These are phyloP conservation scores for Propithecus deckenii DNA, from an alignment of 2,797 vertebrate genomes.

Conservation along the genomic window DNA sequence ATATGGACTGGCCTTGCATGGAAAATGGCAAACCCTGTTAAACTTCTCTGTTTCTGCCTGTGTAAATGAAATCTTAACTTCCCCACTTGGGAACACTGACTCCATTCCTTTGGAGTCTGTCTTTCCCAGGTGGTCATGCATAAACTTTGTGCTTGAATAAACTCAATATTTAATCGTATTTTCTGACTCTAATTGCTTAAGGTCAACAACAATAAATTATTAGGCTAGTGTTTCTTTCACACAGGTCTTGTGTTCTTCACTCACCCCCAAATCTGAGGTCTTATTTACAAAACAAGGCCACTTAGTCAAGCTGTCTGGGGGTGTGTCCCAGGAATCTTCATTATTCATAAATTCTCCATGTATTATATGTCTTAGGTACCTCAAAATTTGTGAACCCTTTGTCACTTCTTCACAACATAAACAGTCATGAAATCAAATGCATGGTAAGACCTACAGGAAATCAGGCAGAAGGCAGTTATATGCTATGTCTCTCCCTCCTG, in stretches of 20 bases:
- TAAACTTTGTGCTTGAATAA: background rate
- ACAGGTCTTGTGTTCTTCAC: background rate
- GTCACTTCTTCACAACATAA: background rate
- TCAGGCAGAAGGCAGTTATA: background rate
- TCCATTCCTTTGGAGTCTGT: background rate
- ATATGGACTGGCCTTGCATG: background rate
- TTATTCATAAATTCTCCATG: background rate
- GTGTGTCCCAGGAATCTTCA: background rate
- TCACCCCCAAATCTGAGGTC: background rate
- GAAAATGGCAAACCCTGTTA: background rate
- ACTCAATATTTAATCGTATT: background rate
- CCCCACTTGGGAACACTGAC: too few relatives aligned
- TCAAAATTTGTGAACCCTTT: background rate
- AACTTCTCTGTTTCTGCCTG: background rate
- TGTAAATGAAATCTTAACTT: background rate
- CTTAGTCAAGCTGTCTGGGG: background rate
- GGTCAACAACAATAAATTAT: background rate
- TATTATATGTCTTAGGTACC: background rate
- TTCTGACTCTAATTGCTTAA: background rate
- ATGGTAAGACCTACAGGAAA: background rate
- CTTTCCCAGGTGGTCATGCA: background rate
- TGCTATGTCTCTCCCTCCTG: too few relatives aligned
- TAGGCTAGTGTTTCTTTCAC: background rate
- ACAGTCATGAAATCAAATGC: background rate
- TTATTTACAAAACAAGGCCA: background rate